Conservation (phyloP, 2,113 vertebrate species). For the Thinocorus orbignyianus region DNA sequence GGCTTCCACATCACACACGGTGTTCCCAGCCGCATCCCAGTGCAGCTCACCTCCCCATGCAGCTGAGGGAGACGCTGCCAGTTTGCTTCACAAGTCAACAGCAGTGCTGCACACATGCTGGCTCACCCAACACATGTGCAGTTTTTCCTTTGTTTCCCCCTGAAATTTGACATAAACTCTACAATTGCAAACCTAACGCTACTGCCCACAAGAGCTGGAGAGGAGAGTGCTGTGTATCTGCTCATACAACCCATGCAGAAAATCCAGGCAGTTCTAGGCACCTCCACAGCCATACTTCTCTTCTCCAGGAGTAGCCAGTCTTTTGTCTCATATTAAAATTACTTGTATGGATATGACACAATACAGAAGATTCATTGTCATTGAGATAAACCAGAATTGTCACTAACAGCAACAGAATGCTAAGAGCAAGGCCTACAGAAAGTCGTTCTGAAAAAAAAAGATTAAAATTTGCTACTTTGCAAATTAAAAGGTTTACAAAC, state of each 20-base stretch:
- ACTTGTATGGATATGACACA: not conserved
- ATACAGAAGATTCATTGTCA: not conserved
- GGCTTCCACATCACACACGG: accelerated
- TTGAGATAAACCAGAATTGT: not conserved
- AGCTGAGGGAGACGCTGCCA: not conserved
- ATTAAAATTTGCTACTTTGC: not conserved
- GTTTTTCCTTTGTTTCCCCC: accelerated
- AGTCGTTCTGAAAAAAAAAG: not conserved
- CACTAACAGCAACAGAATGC: not conserved
- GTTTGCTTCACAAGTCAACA: not conserved
- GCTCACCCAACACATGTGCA: not conserved
- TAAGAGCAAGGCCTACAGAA: not conserved
- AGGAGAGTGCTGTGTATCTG: not conserved
- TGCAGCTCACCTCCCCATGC: not conserved
- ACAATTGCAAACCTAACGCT: not conserved
- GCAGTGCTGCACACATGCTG: not conserved
- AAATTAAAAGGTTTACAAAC: not conserved
- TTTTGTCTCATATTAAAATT: not conserved
- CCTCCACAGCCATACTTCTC: not conserved
- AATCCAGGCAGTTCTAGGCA: not conserved
- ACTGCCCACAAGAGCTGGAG: not conserved
- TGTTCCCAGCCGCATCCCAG: accelerated
- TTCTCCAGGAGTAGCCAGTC: not conserved
- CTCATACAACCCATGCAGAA: not conserved
- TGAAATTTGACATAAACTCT: accelerated